phyloP scores from a whole-genome alignment of 2,888 invertebrate species.

The Phymatocera aterrima region DNA sequence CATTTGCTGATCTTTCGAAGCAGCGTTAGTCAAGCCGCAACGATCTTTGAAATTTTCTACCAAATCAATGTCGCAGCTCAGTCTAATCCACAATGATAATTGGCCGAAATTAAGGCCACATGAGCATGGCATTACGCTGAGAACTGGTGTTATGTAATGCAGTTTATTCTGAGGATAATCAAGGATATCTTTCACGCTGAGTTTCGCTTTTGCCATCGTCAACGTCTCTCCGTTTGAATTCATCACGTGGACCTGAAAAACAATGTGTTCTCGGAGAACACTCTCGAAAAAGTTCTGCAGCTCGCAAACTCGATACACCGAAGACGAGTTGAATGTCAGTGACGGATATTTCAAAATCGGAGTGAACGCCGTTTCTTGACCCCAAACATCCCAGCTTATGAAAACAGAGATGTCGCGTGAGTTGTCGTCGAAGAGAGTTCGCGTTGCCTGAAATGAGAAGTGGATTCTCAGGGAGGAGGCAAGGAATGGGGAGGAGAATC shows the following conservation, averaged over 20 bases:
- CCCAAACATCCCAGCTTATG: slow-evolving; percentile 63
- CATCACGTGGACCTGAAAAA: slow-evolving; percentile 61
- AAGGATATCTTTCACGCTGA: slow-evolving; percentile 63
- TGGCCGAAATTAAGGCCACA: slow-evolving; percentile 60
- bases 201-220: slow-evolving; percentile 59
- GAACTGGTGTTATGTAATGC: slow-evolving; percentile 61
- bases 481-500: neutral
- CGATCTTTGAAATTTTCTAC: slow-evolving; percentile 59
- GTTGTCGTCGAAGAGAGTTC: slow-evolving; percentile 53
- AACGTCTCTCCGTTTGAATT: slow-evolving; percentile 51
- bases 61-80: slow-evolving; percentile 63
- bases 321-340: slow-evolving; percentile 64
- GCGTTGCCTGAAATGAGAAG: slow-evolving; percentile 53
- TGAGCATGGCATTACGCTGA: slow-evolving; percentile 55
- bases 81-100: slow-evolving; percentile 64
- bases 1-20: neutral
- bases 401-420: slow-evolving; percentile 56
- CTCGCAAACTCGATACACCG: slow-evolving; percentile 61
- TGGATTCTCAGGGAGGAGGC: neutral
- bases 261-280: slow-evolving; percentile 53
- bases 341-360: slow-evolving; percentile 59
- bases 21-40: slow-evolving; percentile 40
- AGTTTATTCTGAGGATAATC: slow-evolving; percentile 68
- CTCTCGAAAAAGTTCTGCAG: slow-evolving; percentile 61
- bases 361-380: slow-evolving; percentile 59